phyloP scores from a whole-genome alignment of 35 echinoderm and acorn worm genomes.

The Apostichopus japonicus region DNA sequence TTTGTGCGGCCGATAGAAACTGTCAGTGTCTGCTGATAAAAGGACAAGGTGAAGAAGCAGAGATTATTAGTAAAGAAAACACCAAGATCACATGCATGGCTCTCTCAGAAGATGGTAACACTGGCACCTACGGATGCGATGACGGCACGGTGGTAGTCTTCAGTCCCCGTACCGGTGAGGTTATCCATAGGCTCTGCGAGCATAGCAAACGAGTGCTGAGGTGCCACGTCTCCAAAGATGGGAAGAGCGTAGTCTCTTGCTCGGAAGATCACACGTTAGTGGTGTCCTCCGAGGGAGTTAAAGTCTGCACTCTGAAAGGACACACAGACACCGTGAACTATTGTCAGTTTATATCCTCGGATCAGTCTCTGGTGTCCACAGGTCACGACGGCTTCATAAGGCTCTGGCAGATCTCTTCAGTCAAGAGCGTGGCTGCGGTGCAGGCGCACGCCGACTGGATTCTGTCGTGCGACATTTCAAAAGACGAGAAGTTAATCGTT shows the following conservation, averaged over 20 bases:
- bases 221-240: conserved; percentile 48
- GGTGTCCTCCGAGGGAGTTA: conserved; percentile 27
- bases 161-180: not conserved
- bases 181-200: not conserved
- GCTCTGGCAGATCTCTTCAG: conserved; percentile 65
- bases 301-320: conserved; percentile 42
- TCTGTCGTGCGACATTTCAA: conserved; percentile 81
- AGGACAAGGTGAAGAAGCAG: conserved; percentile 43
- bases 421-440: conserved; percentile 17
- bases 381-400: conserved; percentile 30
- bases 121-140: conserved; percentile 57
- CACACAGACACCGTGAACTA: conserved; percentile 49
- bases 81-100: conserved; percentile 57
- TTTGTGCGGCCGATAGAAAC: conserved; percentile 68
- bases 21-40: conserved; percentile 66
- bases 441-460: conserved; percentile 74
- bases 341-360: conserved; percentile 42
- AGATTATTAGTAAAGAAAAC: conserved; percentile 40
- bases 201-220: conserved; percentile 41
- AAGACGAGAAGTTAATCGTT: conserved; percentile 65
- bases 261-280: conserved; percentile 44
- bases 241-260: conserved; percentile 48
- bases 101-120: conserved; percentile 46
- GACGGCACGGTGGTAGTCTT: conserved; percentile 62
- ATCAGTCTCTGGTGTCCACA: conserved; percentile 1